Evolutionary conservation across 2,888 invertebrate species (phyloP), one percentile per base, ranked within the genome.

Genomic region (Eristalis arbustorum): DNA sequence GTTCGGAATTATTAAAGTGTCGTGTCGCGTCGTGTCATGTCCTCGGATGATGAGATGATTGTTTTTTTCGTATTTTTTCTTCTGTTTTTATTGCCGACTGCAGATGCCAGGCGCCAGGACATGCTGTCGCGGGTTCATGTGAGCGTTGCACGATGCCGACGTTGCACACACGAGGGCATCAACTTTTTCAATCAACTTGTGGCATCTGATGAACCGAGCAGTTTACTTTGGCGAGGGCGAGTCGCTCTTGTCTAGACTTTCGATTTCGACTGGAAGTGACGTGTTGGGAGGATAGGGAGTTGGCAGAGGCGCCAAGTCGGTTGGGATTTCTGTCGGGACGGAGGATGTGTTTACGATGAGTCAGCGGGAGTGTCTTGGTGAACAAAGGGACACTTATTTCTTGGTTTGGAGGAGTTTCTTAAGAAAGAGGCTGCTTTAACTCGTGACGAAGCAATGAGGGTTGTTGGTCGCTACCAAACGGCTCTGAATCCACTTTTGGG

Each of bases 71-170:
- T n/a, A n/a, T 4, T 31, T 31, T 31, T 31, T 31, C 6, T 31
- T 31, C 6, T 31, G 4, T 31, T 2, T 31, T 31, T 31, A 6
- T 31, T 31, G 31, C 18, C 40, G 42, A 11, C 22, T 3, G 31
- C 63, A 34, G 59, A 67, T 56, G 62, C 18, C 79, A 73, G 79
- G 79, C 79, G 79, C 73, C 79, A 22, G 71, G 78, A 72, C 78
- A 78, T 42, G 64, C 31, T 59, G 78, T 64, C 78, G 78, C 78
- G 2, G 11, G 57, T 23, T 37, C 37, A 49, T 57, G 40, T 23
- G 22, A 31, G 63, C 14, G 10, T 4, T 14, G 23, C 5, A 18
- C n/a, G 18, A n/a, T 18, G 49, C 18, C 49, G 18, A 49, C 49
- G 49, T 18, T 49, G 49, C 49, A 49, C 49, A 49, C 49, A 49